A percentile compares a stretch with the other conserved stretches of the same genome.
phyloP scores from a whole-genome alignment of 2,888 invertebrate species.

The Agrochola lota region DNA sequence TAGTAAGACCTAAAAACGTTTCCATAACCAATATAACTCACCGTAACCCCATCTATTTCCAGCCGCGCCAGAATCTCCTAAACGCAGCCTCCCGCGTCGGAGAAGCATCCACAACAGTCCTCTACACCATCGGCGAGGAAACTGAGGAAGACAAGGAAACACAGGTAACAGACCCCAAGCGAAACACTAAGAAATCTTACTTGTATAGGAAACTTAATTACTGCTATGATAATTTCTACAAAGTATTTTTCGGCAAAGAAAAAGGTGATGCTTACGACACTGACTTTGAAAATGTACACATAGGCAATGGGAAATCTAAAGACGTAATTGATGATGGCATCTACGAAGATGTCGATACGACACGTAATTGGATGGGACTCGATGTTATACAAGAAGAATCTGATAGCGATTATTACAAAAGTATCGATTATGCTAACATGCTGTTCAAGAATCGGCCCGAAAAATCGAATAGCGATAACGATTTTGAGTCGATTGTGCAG shows the following conservation, averaged over 20 bases:
- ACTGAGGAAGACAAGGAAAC: conserved; percentile 95
- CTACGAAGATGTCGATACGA: conserved; percentile 84
- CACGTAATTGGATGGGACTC: conserved; percentile 77
- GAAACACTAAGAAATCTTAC: conserved; percentile 79
- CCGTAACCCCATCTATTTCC: conserved; percentile 65
- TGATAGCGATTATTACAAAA: conserved; percentile 88
- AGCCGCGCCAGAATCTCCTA: conserved; percentile 97
- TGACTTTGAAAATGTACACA: conserved; percentile 60
- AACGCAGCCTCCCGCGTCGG: conserved; percentile 99
- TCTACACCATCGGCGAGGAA: conserved; percentile 98
- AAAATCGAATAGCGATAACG: conserved; percentile 61
- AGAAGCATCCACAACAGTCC: conserved; percentile 98
- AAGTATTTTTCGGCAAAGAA: conserved; percentile 83
- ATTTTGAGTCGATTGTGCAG: conserved; percentile 75
- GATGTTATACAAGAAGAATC: conserved; percentile 88
- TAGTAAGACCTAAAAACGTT: too few species aligned
- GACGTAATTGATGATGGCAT: conserved; percentile 80
- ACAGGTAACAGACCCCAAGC: conserved; percentile 85
- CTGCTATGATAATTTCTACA: conserved; percentile 88
- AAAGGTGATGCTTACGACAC: conserved; percentile 69
- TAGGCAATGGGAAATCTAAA: conserved; percentile 47
- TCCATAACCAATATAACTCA: too few species aligned
- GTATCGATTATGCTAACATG: conserved; percentile 84
- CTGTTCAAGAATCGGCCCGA: conserved; percentile 66
- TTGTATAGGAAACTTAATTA: conserved; percentile 87